Evolutionary conservation across 2,113 vertebrate genomes (phyloP), one percentile per base, ranked within the genome.

Genomic region (Andinoacara biseriatus): DNA sequence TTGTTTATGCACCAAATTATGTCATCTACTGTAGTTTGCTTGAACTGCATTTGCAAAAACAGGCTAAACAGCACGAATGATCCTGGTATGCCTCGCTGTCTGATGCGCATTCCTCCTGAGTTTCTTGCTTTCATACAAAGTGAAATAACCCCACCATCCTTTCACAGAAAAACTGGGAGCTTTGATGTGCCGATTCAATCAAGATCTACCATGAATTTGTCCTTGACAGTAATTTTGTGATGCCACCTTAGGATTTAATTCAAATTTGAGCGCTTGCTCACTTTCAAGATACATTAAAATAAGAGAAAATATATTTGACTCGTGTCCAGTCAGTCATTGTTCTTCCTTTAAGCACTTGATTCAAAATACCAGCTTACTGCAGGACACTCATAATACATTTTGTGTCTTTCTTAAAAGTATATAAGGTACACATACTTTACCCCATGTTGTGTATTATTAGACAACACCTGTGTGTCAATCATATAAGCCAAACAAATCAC

Each of bases 1-100:
- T 10, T 77, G 65, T 84, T 90, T 83, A 84, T 87, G 58, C 26
- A 56, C 46, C 35, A 8, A 77, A 75, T 84, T 59, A 77, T 81
- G 57, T 81, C 11, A 33, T 40, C 15, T 17, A 31, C 65, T 49
- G 1, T 72, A 31, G 24, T n/a, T 26, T 31, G 17, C 20, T 17
- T 26, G 17, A 72, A n/a, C 43, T 52, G 65, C 43, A 72, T 10
- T n/a, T 43, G 5, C 43, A 58, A 22, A 52, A 46, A 10, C 3
- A n/a, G 65, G 24, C 43, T 52, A 20, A 69, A 20, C 24, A 52
- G 43, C 43, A 31, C 0, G 22, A 62, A 35, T 46, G 26, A 80
- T 24, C 74, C 49, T 7, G 1, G 26, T 58, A 65, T 38, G 49
- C 35, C 13, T 0, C 20, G 62, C 22, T 24, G 26, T 76, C 38